A percentile compares a stretch with the other conserved stretches of the same genome.
phyloP scores from a whole-genome alignment of 1,140 invertebrate genomes.

The Zaprionus inermis region DNA sequence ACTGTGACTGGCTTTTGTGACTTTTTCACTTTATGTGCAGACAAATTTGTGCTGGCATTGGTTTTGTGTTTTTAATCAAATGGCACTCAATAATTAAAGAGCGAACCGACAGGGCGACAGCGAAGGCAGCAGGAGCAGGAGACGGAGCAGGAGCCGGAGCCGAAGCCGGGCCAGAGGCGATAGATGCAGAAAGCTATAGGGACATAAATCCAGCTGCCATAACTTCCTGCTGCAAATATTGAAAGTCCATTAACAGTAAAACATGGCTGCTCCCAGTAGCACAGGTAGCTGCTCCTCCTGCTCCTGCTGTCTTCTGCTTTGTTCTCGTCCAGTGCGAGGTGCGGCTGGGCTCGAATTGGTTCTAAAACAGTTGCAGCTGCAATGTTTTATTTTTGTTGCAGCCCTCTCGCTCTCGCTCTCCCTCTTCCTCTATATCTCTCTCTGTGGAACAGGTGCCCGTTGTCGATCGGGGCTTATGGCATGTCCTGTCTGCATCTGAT shows the following conservation, averaged over 20 bases:
- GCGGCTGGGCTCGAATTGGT: not conserved
- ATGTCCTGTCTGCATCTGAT: constrained; percentile 80
- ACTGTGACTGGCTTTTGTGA: constrained; percentile 22
- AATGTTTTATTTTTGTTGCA: constrained; percentile 9
- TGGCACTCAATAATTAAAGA: constrained; percentile 55
- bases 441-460: constrained; percentile 10
- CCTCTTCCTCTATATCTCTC: too few species aligned
- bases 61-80: constrained; percentile 51
- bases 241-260: constrained; percentile 82
- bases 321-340: constrained; percentile 17
- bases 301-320: constrained; percentile 11
- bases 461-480: constrained; percentile 41
- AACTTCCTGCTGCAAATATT: constrained; percentile 78
- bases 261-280: constrained; percentile 47
- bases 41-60: constrained; percentile 45
- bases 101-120: constrained; percentile 11
- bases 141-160: not conserved
- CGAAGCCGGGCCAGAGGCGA: constrained; percentile 6
- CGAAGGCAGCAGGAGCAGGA: not conserved
- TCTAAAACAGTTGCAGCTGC: constrained; percentile 34
- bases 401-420: not conserved
- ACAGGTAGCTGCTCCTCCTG: not conserved
- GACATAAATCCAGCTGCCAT: constrained; percentile 77
- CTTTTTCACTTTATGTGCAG: constrained; percentile 37
- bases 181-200: constrained; percentile 37